Evolutionary conservation across 2,888 invertebrate genomes (phyloP).

Genomic region (Coelinius sp.): DNA sequence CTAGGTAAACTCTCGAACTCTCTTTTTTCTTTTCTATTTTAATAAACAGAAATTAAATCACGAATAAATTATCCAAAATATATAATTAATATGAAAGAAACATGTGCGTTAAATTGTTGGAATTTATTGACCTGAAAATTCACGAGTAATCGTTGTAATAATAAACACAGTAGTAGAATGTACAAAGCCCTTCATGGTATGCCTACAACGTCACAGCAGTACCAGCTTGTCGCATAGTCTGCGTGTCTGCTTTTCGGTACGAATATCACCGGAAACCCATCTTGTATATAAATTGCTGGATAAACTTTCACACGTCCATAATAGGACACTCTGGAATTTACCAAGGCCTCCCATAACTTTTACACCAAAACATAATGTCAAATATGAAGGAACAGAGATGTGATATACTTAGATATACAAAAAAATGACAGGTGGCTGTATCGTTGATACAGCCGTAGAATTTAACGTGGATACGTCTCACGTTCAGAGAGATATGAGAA

Average conservation of each 20-base stretch:
- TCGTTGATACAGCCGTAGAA: too few species aligned
- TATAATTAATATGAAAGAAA: not conserved
- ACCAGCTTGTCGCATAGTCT: not conserved
- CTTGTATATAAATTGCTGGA: slow-evolving; percentile 41
- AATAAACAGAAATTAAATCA: too few species aligned
- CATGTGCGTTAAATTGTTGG: not conserved
- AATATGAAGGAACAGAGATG: slow-evolving; percentile 13
- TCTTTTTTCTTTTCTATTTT: too few species aligned
- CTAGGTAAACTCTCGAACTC: too few species aligned
- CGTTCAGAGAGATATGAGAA: too few species aligned
- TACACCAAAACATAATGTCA: slow-evolving; percentile 30
- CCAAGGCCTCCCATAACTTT: slow-evolving; percentile 21
- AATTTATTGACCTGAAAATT: not conserved
- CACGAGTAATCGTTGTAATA: not conserved
- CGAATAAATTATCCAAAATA: too few species aligned
- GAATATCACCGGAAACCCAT: slow-evolving; percentile 24
- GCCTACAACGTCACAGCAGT: not conserved
- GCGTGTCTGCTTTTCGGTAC: slow-evolving; percentile 1
- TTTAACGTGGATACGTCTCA: too few species aligned
- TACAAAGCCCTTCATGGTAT: not conserved
- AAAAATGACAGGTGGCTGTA: too few species aligned
- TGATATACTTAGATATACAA: not conserved
- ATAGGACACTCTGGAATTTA: slow-evolving; percentile 33
- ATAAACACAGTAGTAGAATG: not conserved
- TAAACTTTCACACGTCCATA: slow-evolving; percentile 49